Base-by-base conservation (phyloP, 2,888 invertebrate genomes). In the Caenorhabditis virilis region DNA sequence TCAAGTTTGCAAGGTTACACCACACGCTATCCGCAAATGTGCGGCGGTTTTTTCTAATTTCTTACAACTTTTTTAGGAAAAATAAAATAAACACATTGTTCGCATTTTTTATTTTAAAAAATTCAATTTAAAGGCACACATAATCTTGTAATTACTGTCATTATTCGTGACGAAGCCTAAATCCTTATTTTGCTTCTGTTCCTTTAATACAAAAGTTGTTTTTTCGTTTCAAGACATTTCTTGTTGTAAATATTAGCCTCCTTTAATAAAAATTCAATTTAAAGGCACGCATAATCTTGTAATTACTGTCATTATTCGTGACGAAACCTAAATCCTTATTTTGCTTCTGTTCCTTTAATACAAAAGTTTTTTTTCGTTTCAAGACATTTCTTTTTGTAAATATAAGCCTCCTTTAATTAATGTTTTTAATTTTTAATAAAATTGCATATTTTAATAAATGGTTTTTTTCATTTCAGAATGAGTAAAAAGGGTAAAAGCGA, bases 211-310 rank as follows among this genome's bases (percentile, higher is more conserved):
- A 20, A 39, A 30, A 30, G 30, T 9, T 6, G n/a, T 30, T 30
- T 9, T 6, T 30, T 30, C 4, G 18, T 20, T 16, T 16, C 16
- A 27, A 16, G 27, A 45, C n/a, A 22, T 36, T 36, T 45, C n/a
- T 18, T 2, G n/a, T 38, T 55, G 58, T 35, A 30, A 59, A 57
- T 59, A 58, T 58, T 9, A 30, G n/a, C 38, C 30, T 25, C 7
- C 27, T 26, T 36, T 7, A 41, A 13, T 20, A n/a, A n/a, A n/a
- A n/a, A n/a, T n/a, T n/a, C n/a, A n/a, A n/a, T n/a, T n/a, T n/a
- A n/a, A n/a, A n/a, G n/a, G n/a, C n/a, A n/a, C n/a, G n/a, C n/a
- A n/a, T n/a, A n/a, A n/a, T n/a, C n/a, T n/a, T n/a, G n/a, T n/a
- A n/a, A n/a, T n/a, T n/a, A n/a, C n/a, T n/a, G n/a, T n/a, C n/a